A percentile compares a stretch with the other conserved stretches of the same genome.
Conservation (phyloP, 2,797 vertebrate species). For the Scleropages formosus region DNA sequence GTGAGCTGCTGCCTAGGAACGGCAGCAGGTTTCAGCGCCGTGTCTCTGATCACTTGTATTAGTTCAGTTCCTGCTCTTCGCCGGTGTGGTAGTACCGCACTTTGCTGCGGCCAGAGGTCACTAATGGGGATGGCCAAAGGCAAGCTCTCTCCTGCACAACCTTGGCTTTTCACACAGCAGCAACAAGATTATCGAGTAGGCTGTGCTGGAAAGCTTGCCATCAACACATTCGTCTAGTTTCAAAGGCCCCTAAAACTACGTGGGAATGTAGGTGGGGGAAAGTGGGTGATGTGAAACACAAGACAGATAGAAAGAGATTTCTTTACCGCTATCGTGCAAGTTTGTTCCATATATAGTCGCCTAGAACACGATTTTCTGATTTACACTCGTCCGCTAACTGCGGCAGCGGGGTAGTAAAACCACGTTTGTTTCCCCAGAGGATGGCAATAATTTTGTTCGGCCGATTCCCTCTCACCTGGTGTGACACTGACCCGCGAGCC, state of each 20-base stretch:
- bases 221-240: not conserved
- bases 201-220: not conserved
- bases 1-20: not conserved
- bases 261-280: not conserved
- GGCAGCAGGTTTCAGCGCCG: not conserved
- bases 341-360: not conserved
- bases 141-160: not conserved
- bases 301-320: not conserved
- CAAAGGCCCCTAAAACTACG: not conserved
- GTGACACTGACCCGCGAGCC: not conserved
- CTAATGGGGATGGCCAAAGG: slow-evolving; percentile 1
- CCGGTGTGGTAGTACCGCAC: not conserved
- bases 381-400: not conserved
- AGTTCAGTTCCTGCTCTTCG: not conserved
- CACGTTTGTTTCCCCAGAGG: not conserved
- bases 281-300: not conserved
- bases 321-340: not conserved
- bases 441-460: not conserved
- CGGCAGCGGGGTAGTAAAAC: not conserved
- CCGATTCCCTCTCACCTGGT: not conserved
- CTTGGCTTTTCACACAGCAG: not conserved
- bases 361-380: not conserved
- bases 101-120: slow-evolving; percentile 4
- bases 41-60: not conserved
- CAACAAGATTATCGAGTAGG: not conserved